Evolutionary conservation across 2,888 invertebrate genomes (phyloP), one percentile per base, ranked within the genome.

Genomic region (Cheiracanthium punctorium): DNA sequence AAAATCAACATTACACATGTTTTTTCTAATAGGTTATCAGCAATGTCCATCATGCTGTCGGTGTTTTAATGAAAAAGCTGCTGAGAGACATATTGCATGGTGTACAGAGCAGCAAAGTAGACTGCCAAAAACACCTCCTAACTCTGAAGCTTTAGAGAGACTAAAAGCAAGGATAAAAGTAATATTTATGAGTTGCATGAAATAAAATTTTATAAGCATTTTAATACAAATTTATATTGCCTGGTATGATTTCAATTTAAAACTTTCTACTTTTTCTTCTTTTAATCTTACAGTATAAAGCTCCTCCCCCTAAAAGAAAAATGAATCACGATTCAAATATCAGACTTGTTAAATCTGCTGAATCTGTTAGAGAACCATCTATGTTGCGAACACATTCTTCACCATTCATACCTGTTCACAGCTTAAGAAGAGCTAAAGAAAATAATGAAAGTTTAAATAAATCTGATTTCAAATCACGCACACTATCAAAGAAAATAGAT

Each of bases 51-150:
- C 96, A 90, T 99, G 98, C 91, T 94, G 94, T 8, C 94, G 98
- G 24, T 94, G 95, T 88, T 98, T 99, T 92, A 97, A 96, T 79
- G 93, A 95, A 79, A 95, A 95, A 90, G 97, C 98, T 0, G 98
- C 95, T 91, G 98, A 98, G 90, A 94, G 98, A 1, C 99, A 99
- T 93, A 97, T 98, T 81, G 95, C 96, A 89, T 98, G 97, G 95
- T 99, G 99, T 93, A 95, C 95, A 90, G 85, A 85, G 33, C 93
- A 93, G 88, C 91, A 92, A 86, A 90, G 92, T 74, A 90, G 93
- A n/a, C 90, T 92, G 37, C 90, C 90, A 93, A 89, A 90, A 70
- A 89, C 89, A 75, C 90, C 89, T 0, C 90, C 91, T 7, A 89
- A 88, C 77, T 90, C 90, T 85, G 70, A 82, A 37, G 96, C 97